Base-by-base conservation (phyloP, 2,888 invertebrate genomes). In the Acanthopleura granulata region DNA sequence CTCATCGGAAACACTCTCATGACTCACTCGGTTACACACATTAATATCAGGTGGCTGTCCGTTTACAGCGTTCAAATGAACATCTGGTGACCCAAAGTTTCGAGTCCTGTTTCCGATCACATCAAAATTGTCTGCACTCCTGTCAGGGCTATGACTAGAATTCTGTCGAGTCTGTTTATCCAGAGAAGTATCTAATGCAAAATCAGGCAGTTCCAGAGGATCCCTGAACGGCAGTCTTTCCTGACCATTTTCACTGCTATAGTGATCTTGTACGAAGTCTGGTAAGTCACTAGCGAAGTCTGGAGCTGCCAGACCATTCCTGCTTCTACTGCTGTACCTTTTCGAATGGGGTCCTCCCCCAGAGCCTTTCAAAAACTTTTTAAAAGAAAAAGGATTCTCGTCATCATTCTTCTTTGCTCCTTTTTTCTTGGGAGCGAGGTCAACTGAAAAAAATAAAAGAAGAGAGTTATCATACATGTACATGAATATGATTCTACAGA, bases 341-440 rank as follows among this genome's bases (percentile, higher is more conserved):
- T 71, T 71, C 3, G 71, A 40, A 29, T 25, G 29, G 18, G 18
- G 6, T 14, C 49, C 71, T 6, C 71, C 49, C 40, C 79, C 74
- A 27, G 75, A 73, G 29, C 78, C 78, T 72, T 82, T 79, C 22
- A 90, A 77, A 79, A 90, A 89, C 73, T 88, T 87, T 78, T 89
- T 89, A 76, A 90, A 89, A 15, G 89, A 89, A 82, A 90, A 90
- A 49, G 90, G 89, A 76, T 89, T 89, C 74, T 85, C 87, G 74
- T 83, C 85, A 25, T 15, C 14, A 16, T 27, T 66, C 29, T 66
- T 66, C 16, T 22, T 22, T 27, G 15, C 25, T 66, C 16, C 66
- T 25, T 66, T 66, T 25, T 66, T 66, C 12, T 12, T 57, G 18
- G 12, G 57, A 4, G 1, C 6, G 18, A 22, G 57, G 4, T 57